phyloP scores from a whole-genome alignment of 2,113 vertebrate genomes.

The Elanus axillaris region DNA sequence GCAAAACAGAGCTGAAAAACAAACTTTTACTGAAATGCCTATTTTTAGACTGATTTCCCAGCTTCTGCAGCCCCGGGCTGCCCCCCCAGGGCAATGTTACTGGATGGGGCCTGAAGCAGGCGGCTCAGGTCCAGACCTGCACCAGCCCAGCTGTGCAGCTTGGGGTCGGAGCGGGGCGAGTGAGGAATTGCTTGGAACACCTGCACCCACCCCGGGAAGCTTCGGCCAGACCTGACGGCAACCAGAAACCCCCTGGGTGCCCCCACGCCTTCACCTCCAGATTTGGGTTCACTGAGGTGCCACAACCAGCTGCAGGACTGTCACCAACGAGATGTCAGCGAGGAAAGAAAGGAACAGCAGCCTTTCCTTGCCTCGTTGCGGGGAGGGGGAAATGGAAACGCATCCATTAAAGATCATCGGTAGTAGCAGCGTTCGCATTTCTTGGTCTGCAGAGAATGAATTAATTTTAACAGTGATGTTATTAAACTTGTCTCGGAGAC shows the following conservation, averaged over 20 bases:
- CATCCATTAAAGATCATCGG: not conserved
- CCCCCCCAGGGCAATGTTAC: not conserved
- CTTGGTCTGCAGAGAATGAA: not conserved
- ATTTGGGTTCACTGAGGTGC: not conserved
- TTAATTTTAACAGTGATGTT: not conserved
- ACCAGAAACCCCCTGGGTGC: fast-evolving
- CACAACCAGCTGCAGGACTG: not conserved
- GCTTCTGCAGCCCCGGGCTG: not conserved
- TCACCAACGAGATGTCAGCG: not conserved
- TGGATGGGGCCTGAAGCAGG: not conserved
- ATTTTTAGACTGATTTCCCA: slow-evolving; percentile 33
- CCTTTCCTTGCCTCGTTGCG: not conserved
- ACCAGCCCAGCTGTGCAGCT: not conserved
- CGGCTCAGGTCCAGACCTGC: not conserved
- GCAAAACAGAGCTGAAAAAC: slow-evolving; percentile 30
- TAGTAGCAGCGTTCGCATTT: not conserved
- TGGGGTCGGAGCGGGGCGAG: not conserved
- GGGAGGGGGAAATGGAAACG: not conserved
- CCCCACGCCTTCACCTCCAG: not conserved
- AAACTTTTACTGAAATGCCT: not conserved
- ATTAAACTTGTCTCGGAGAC: slow-evolving; percentile 4
- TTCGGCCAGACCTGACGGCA: not conserved
- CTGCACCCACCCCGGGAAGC: not conserved
- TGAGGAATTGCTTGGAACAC: not conserved
- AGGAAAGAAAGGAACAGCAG: not conserved